Conservation (phyloP, 2,888 invertebrate genomes). For the Drosophila mettleri region DNA sequence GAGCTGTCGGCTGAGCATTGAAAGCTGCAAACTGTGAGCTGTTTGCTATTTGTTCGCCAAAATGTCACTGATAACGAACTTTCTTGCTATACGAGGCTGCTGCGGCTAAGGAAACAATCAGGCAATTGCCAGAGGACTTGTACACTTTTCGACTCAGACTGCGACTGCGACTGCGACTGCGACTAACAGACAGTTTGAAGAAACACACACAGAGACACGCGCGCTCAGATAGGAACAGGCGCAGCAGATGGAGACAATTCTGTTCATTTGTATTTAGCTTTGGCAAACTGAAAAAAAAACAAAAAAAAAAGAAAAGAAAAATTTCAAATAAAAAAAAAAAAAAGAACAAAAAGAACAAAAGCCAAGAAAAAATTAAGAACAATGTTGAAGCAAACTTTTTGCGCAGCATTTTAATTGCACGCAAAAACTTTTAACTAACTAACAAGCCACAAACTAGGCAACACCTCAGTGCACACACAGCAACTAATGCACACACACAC, state of each 20-base stretch:
- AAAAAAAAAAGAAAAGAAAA: background rate
- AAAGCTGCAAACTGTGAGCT: constrained; percentile 30
- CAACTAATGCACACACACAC: constrained; percentile 23
- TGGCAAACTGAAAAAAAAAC: constrained; percentile 64
- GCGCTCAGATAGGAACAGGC: constrained; percentile 12
- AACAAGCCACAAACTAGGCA: constrained; percentile 79
- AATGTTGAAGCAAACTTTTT: constrained; percentile 74
- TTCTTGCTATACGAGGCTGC: constrained; percentile 57
- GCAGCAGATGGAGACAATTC: constrained; percentile 61
- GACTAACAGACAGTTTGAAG: constrained; percentile 12
- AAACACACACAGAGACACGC: constrained; percentile 13
- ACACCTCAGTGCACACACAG: constrained; percentile 72
- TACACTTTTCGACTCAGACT: constrained; percentile 56
- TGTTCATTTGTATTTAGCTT: constrained; percentile 77
- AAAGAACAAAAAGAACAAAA: background rate
- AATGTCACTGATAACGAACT: constrained; percentile 78
- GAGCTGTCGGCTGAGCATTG: constrained; percentile 12
- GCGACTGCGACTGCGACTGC: constrained; percentile 41
- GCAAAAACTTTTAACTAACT: constrained; percentile 80
- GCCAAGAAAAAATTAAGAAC: constrained; percentile 72
- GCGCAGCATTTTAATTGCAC: constrained; percentile 80
- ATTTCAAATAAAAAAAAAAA: background rate
- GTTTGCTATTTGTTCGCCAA: constrained; percentile 63
- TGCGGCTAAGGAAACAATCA: constrained; percentile 77
- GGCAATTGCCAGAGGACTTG: constrained; percentile 76